Conservation (phyloP, 2,888 invertebrate species). For the Anodontia alba region DNA sequence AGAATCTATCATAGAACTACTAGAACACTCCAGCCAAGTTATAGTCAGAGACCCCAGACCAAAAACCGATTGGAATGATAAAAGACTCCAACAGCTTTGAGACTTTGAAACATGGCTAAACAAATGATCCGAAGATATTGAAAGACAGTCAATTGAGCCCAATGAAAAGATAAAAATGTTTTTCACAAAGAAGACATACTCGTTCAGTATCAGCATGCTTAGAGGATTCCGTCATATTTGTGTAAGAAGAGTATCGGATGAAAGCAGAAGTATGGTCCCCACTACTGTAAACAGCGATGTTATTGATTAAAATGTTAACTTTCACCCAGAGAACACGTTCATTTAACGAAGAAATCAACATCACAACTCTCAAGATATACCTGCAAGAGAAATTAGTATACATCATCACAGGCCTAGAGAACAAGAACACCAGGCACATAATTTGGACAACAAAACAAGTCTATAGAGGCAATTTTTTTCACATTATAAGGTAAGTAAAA, state of each 20-base stretch:
- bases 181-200: slow-evolving; percentile 39
- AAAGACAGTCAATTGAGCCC: slow-evolving; percentile 3
- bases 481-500: too few species aligned
- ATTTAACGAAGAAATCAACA: too few species aligned
- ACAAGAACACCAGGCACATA: too few species aligned
- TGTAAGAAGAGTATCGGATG: slow-evolving; percentile 35
- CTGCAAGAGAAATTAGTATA: too few species aligned
- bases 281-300: too few species aligned
- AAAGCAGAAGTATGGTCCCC: too few species aligned
- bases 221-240: slow-evolving; percentile 34
- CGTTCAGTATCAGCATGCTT: slow-evolving; percentile 41
- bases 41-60: slow-evolving; percentile 41
- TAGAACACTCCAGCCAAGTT: slow-evolving; percentile 30
- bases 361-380: too few species aligned
- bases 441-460: too few species aligned
- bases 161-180: slow-evolving; percentile 36
- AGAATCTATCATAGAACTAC: slow-evolving; percentile 27
- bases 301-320: too few species aligned
- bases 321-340: too few species aligned
- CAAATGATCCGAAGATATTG: slow-evolving; percentile 23
- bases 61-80: slow-evolving; percentile 27
- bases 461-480: too few species aligned
- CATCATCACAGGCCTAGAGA: too few species aligned
- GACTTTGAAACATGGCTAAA: slow-evolving; percentile 33
- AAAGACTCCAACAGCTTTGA: slow-evolving; percentile 19